Conservation (phyloP, 2,113 vertebrate species). For the Australoheros scitulus region DNA sequence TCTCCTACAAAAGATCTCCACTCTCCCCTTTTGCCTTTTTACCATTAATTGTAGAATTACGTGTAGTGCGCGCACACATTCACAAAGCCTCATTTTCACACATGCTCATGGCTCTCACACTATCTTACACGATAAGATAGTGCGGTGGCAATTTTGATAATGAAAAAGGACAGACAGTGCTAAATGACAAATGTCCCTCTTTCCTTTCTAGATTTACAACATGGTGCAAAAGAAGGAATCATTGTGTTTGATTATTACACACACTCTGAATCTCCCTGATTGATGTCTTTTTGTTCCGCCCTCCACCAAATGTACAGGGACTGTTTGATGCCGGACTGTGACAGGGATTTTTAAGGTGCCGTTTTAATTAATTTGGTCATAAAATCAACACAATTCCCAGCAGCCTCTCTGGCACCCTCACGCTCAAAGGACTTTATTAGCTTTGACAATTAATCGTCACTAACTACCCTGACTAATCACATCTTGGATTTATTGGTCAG, state of each 20-base stretch:
- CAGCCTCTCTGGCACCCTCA: constrained; percentile 67
- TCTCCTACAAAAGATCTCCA: neutral
- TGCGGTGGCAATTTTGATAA: constrained; percentile 53
- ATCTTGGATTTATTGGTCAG: constrained; percentile 65
- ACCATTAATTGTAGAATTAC: neutral
- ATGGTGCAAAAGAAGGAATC: constrained; percentile 56
- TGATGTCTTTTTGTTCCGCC: constrained; percentile 72
- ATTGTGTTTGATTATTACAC: constrained; percentile 63
- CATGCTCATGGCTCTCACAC: constrained; percentile 3
- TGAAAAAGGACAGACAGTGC: constrained; percentile 59
- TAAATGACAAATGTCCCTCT: constrained; percentile 67
- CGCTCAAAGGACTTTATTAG: constrained; percentile 74
- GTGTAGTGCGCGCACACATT: constrained; percentile 3
- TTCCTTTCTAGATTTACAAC: constrained; percentile 64
- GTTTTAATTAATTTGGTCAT: constrained; percentile 77
- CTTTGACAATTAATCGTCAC: constrained; percentile 76
- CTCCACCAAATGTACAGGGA: constrained; percentile 59
- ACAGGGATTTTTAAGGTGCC: constrained; percentile 40
- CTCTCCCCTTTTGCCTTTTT: neutral
- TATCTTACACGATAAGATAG: constrained; percentile 22
- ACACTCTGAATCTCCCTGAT: constrained; percentile 48
- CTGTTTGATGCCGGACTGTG: constrained; percentile 59
- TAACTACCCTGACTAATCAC: constrained; percentile 77
- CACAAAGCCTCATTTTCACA: neutral
- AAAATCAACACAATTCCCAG: constrained; percentile 71